These are phyloP conservation scores for Spinus olivaceus DNA, from an alignment of 2,797 vertebrate species.

Conservation along the genomic window DNA sequence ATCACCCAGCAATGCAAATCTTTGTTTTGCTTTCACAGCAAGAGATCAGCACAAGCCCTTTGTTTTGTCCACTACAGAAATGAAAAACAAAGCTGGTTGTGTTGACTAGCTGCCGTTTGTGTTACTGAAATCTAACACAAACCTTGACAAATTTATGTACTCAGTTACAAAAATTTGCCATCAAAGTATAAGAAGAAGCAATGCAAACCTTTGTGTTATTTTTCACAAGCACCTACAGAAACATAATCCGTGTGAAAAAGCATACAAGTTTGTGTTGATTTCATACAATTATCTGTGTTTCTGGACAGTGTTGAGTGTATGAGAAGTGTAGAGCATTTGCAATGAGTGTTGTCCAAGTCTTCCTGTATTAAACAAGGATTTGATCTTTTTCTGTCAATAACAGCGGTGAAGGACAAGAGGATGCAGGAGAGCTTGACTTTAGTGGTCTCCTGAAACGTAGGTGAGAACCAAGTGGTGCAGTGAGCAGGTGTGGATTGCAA, in stretches of 20 bases:
- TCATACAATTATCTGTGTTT: conserved; percentile 53
- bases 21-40: conserved; percentile 68
- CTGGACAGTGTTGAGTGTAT: conserved; percentile 53
- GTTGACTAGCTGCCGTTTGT: conserved; percentile 67
- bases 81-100: conserved; percentile 74
- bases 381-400: conserved; percentile 89
- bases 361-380: conserved; percentile 73
- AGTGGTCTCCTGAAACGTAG: conserved; percentile 99
- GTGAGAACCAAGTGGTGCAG: conserved; percentile 86
- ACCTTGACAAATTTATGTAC: conserved; percentile 74
- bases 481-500: conserved; percentile 71
- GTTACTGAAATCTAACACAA: conserved; percentile 76
- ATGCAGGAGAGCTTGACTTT: conserved; percentile 99
- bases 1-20: conserved; percentile 82
- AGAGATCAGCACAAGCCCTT: conserved; percentile 73
- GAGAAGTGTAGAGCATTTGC: conserved; percentile 37
- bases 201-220: conserved; percentile 77
- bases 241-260: conserved; percentile 74
- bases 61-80: conserved; percentile 63
- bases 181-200: conserved; percentile 59
- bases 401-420: conserved; percentile 99
- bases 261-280: conserved; percentile 75
- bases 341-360: conserved; percentile 46
- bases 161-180: conserved; percentile 77
- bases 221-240: conserved; percentile 77